A percentile compares a stretch with the other conserved stretches of the same genome.
These are phyloP conservation scores for Hylaeus anthracinus DNA, from an alignment of 1,140 invertebrate species.

Conservation along the genomic window DNA sequence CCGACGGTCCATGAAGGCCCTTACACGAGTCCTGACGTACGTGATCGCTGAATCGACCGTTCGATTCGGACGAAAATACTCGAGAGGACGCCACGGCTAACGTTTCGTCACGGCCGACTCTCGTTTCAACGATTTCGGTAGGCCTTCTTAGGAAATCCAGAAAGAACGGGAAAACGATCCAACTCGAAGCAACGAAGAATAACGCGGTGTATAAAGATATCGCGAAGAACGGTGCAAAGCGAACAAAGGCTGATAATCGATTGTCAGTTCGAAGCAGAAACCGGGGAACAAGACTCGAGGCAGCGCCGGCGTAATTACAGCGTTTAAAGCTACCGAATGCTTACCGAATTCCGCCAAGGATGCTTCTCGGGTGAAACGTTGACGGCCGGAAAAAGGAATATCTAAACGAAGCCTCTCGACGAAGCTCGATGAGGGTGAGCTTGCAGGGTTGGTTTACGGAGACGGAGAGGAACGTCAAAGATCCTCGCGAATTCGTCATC, in stretches of 20 bases:
- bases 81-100: too few relatives aligned
- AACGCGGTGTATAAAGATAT: not conserved
- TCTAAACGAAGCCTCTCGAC: too few relatives aligned
- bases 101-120: too few relatives aligned
- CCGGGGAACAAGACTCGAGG: conserved; percentile 40
- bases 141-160: not conserved
- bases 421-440: too few relatives aligned
- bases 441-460: too few relatives aligned
- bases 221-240: not conserved
- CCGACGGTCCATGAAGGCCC: not conserved
- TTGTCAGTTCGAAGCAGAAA: conserved; percentile 39
- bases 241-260: conserved; percentile 32
- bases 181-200: too few relatives aligned
- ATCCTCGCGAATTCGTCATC: conserved; percentile 46
- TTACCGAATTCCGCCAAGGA: conserved; percentile 51
- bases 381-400: not conserved
- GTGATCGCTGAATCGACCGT: not conserved
- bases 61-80: too few relatives aligned
- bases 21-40: not conserved
- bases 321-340: conserved; percentile 65
- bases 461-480: too few relatives aligned
- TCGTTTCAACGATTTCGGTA: not conserved
- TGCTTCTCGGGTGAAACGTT: not conserved
- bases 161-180: not conserved
- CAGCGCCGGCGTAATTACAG: conserved; percentile 60